Base-by-base conservation (phyloP, 2,113 vertebrate species). In the Oriolus oriolus region DNA sequence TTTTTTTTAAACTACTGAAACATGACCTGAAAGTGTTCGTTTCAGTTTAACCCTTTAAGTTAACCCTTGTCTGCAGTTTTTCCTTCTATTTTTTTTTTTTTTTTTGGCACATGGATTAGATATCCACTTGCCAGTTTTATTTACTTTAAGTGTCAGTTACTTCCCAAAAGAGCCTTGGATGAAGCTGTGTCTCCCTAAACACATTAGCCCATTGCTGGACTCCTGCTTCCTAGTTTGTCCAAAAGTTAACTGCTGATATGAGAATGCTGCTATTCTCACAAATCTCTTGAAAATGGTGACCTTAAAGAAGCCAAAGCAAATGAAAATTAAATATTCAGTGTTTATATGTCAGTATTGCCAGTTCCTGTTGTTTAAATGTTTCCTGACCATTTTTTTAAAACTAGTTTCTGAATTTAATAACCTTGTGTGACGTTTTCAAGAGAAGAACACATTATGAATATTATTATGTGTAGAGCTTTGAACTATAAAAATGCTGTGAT, bases 301-400 rank as follows among this genome's bases (percentile, higher is more conserved):
- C 90, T 93, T 93, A 78, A 95, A 80, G 60, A 90, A 82, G 30
- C 42, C 70, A 85, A 79, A 92, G 52, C 47, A 92, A 93, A 84
- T 61, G 21, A 59, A 95, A 90, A 84, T 81, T 64, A 84, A 87
- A 74, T 93, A 81, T 84, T 86, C 79, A 63, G 6, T 84, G 60
- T 84, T 88, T 74, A 17, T 88, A 44, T 86, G 71, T 86, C 89
- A 95, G 23, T 93, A 95, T 95, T 96, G 76, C 65, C 68, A 59
- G 19, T 77, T 93, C 64, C 35, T 69, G 30, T 87, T 65, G 13
- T 84, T 91, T 70, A 94, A 95, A 91, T 93, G 33, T 90, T 82
- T 89, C 73, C 56, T 91, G 74, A 79, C 35, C 10, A 9, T 87
- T 86, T 88, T 73, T 92, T 90, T 88, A 37, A 80, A 86, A 45